Base-by-base conservation (phyloP, 1,140 invertebrate species). In the Pantala flavescens region DNA sequence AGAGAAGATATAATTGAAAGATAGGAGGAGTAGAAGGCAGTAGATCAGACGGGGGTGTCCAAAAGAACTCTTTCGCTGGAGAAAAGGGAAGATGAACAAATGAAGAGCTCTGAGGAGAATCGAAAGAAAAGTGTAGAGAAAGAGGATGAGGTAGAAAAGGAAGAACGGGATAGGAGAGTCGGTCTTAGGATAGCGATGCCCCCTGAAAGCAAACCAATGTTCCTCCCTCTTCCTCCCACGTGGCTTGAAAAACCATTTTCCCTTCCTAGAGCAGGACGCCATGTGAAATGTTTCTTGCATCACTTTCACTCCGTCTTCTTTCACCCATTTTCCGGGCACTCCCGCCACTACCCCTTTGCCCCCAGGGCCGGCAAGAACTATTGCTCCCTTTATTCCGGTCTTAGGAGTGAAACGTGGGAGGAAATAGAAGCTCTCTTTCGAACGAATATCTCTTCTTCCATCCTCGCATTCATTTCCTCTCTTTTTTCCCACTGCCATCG, bases 281-380 rank as follows among this genome's bases (percentile, higher is more conserved):
- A 63, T 63, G 49, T 63, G 49, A 63, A 63, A 63, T 63, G 16
- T 21, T 21, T 63, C 49, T 63, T 63, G 49, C 49, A 63, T 63
- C 49, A 63, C 49, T 63, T 63, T 63, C 49, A 63, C 49, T 63
- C n/a, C 49, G 49, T 63, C 49, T 63, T 63, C 49, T 63, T 63
- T 21, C 49, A 21, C 49, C 49, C 49, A 63, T 19, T 19, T 21
- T 19, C 14, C 14, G 49, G 49, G 12, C 14, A 63, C 49, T 63
- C 14, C 49, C 49, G 3, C 12, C 49, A 3, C n/a, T 7, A 63
- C 49, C 49, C 49, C 49, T 19, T 63, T 21, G 28, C 28, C 28
- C 49, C 49, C 49, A 12, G 49, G 49, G 49, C 49, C 49, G n/a
- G 49, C 49, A 21, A 63, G 49, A 63, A 63, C 49, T 21, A 63